Conservation (phyloP, 2,113 vertebrate species). For the Mustela nigripes region DNA sequence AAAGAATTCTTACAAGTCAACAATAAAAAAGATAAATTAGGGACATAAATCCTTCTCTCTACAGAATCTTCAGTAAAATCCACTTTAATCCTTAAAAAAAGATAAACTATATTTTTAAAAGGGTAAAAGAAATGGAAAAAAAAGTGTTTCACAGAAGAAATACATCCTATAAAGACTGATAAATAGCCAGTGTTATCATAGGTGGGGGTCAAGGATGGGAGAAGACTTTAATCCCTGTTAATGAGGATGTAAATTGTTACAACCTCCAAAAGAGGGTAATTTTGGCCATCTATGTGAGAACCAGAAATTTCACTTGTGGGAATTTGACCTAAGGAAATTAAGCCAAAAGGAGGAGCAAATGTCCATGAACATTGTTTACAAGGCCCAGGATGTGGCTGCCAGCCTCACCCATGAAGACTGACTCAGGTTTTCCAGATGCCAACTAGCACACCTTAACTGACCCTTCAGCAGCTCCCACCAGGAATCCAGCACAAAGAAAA, state of each 20-base stretch:
- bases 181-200: background rate
- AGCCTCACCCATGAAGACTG: background rate
- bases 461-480: background rate
- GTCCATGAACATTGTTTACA: background rate
- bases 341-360: background rate
- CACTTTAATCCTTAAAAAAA: background rate
- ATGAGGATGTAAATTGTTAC: background rate
- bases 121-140: background rate
- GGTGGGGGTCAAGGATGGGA: background rate
- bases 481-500: background rate
- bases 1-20: background rate
- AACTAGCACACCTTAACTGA: background rate
- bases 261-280: background rate
- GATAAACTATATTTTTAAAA: background rate
- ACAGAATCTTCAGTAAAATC: background rate
- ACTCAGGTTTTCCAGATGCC: background rate
- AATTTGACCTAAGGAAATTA: background rate
- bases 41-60: background rate
- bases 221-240: background rate
- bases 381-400: background rate
- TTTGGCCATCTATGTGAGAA: background rate
- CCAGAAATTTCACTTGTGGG: constrained; percentile 5
- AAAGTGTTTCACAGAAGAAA: background rate
- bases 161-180: background rate
- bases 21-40: background rate